phyloP scores from a whole-genome alignment of 1,140 invertebrate genomes.

The Limonius californicus region DNA sequence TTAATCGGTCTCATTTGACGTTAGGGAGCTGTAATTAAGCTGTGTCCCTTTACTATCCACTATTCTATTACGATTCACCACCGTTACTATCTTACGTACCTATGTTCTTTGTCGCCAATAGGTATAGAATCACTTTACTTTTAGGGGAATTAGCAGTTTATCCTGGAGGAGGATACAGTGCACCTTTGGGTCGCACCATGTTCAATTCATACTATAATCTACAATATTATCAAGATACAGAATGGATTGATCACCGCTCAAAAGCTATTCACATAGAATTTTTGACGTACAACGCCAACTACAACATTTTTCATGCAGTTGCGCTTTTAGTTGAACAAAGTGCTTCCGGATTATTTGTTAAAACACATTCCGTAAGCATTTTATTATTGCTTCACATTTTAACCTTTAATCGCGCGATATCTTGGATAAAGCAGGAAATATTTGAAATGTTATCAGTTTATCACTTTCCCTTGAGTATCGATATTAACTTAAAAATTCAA shows the following conservation, averaged over 20 bases:
- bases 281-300: conserved; percentile 16
- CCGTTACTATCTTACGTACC: too few relatives aligned
- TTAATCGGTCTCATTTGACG: too few relatives aligned
- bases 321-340: conserved; percentile 8
- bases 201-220: conserved; percentile 19
- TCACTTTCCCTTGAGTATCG: too few relatives aligned
- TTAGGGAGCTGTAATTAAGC: too few relatives aligned
- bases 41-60: too few relatives aligned
- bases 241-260: conserved; percentile 9
- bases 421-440: too few relatives aligned
- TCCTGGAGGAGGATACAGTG: conserved; percentile 3
- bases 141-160: conserved; percentile 13
- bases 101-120: too few relatives aligned
- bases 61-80: too few relatives aligned
- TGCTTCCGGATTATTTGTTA: background rate
- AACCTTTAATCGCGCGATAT: too few relatives aligned
- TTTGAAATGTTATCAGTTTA: too few relatives aligned
- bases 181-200: conserved; percentile 5
- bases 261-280: conserved; percentile 16
- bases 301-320: conserved; percentile 16
- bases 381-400: background rate
- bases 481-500: background rate
- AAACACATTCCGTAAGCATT: background rate
- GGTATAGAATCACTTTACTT: background rate
- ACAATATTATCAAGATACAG: background rate